A percentile compares a stretch with the other conserved stretches of the same genome.
Evolutionary conservation across 2,113 vertebrate genomes (phyloP).

Genomic region (Leptodactylus fuscus): DNA sequence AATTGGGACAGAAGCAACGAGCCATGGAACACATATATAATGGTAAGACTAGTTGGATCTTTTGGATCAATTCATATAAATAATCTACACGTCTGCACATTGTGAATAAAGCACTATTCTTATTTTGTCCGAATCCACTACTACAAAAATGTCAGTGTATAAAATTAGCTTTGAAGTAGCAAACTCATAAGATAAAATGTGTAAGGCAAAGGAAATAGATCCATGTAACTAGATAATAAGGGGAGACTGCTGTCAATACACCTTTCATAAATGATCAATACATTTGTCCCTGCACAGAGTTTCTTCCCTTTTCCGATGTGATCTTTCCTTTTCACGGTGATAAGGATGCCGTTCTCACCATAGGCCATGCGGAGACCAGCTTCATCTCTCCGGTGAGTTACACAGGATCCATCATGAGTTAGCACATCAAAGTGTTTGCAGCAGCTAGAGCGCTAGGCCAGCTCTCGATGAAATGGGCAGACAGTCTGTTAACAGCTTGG

Average conservation of each 20-base stretch:
- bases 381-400: slow-evolving; percentile 27
- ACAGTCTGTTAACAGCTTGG: slow-evolving; percentile 23
- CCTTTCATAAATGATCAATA: slow-evolving; percentile 33
- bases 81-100: no score
- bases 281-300: slow-evolving; percentile 1
- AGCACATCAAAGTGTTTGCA: slow-evolving; percentile 43
- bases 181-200: neutral
- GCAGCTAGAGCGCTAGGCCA: slow-evolving; percentile 4
- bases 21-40: no score
- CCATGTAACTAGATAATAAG: slow-evolving; percentile 19
- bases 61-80: no score
- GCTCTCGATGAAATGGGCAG: slow-evolving; percentile 39
- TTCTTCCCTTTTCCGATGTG: neutral
- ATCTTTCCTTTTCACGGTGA: slow-evolving; percentile 18
- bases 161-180: neutral
- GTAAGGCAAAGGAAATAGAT: neutral
- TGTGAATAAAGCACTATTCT: no score
- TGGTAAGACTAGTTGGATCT: no score
- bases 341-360: slow-evolving; percentile 15
- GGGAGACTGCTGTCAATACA: neutral
- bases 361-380: slow-evolving; percentile 4
- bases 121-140: no score
- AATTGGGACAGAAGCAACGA: no score
- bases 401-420: slow-evolving; percentile 40
- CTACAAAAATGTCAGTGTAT: no score